phyloP scores from a whole-genome alignment of 2,888 invertebrate species.

The Microctonus hyperodae region DNA sequence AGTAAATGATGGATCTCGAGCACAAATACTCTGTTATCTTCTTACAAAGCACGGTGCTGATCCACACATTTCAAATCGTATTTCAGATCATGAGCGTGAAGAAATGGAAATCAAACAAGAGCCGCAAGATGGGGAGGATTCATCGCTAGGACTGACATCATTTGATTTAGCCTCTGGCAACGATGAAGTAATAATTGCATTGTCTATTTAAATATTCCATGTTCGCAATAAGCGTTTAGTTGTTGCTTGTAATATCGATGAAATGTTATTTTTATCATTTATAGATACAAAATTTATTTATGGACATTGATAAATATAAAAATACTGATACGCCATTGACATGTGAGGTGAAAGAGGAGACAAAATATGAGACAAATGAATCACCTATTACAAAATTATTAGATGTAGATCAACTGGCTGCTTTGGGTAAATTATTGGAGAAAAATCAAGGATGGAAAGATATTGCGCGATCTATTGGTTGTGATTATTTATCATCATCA shows the following conservation, averaged over 20 bases:
- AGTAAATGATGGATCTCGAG: constrained; percentile 61
- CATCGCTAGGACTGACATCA: constrained; percentile 55
- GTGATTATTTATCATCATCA: constrained; percentile 65
- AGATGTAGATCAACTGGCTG: constrained; percentile 59
- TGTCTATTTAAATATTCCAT: constrained; percentile 24
- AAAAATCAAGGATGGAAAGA: constrained; percentile 68
- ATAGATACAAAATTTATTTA: constrained; percentile 47
- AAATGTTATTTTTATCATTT: too few species aligned
- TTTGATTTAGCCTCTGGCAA: constrained; percentile 62
- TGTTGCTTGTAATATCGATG: constrained; percentile 13
- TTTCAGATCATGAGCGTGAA: background rate
- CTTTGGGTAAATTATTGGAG: constrained; percentile 67
- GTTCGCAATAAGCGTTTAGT: background rate
- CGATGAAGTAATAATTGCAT: constrained; percentile 48
- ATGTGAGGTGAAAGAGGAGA: constrained; percentile 39
- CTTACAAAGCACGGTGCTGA: constrained; percentile 54
- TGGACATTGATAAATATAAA: constrained; percentile 23
- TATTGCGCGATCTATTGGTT: constrained; percentile 67
- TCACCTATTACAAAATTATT: constrained; percentile 46
- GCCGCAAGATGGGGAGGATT: constrained; percentile 50
- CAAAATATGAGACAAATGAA: constrained; percentile 46
- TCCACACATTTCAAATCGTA: constrained; percentile 44
- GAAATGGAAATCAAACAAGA: constrained; percentile 46
- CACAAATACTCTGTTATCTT: constrained; percentile 51
- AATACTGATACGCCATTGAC: constrained; percentile 33